Evolutionary conservation across 2,888 invertebrate species (phyloP).

Genomic region (Plagodis pulveraria): DNA sequence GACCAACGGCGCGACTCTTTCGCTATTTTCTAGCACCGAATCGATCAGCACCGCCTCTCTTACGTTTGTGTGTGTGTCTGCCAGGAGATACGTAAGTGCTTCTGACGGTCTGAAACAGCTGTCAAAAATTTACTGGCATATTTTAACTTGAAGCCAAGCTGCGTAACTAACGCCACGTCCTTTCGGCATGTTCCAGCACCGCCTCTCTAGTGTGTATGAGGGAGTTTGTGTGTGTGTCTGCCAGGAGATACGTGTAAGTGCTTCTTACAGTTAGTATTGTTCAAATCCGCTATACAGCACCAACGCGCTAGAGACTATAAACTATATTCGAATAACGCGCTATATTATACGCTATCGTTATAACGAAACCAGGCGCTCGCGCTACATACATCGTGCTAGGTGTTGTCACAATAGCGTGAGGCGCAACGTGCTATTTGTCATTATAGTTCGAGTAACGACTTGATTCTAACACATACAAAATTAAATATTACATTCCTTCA

Average conservation of each 20-base stretch:
- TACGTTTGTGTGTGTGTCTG: conserved; percentile 87
- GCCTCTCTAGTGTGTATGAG: conserved; percentile 99
- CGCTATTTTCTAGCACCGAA: conserved; percentile 96
- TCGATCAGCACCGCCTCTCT: conserved; percentile 97
- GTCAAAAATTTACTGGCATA: conserved; percentile 89
- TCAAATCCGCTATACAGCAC: too few species aligned
- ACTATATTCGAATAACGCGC: too few species aligned
- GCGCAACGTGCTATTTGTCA: too few species aligned
- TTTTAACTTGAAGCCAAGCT: conserved; percentile 89
- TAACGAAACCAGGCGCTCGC: too few species aligned
- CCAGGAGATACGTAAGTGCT: conserved; percentile 98
- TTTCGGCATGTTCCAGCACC: conserved; percentile 94
- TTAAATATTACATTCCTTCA: too few species aligned
- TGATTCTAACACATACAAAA: too few species aligned
- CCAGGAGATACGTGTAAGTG: conserved; percentile 98
- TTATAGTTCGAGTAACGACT: too few species aligned
- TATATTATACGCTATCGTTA: too few species aligned
- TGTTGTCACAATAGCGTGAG: too few species aligned
- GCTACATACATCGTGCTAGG: too few species aligned
- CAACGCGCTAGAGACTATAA: too few species aligned
- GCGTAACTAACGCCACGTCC: conserved; percentile 89
- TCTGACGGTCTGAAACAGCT: conserved; percentile 96
- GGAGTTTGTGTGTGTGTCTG: conserved; percentile 87
- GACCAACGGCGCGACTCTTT: conserved; percentile 90
- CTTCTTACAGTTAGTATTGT: conserved; percentile 92